Conservation (phyloP, 2,888 invertebrate genomes). For the Trichacis sp. region DNA sequence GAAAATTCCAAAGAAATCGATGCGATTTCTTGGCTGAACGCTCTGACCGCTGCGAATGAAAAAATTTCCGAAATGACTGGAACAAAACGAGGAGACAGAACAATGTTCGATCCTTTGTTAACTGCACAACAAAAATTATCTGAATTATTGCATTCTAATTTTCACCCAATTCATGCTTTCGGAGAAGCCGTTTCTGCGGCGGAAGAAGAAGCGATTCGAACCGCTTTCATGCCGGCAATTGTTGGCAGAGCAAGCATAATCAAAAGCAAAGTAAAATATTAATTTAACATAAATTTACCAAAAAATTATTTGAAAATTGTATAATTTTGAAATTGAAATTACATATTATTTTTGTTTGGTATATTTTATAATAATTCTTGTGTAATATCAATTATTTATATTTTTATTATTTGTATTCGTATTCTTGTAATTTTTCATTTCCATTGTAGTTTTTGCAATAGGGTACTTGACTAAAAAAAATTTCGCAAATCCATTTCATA, state of each 20-base stretch:
- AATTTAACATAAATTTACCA: too few species aligned
- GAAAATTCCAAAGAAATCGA: constrained; percentile 29
- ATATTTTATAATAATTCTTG: too few species aligned
- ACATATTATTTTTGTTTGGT: too few species aligned
- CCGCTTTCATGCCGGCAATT: constrained; percentile 22
- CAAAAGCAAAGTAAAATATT: too few species aligned
- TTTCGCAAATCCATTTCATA: too few species aligned
- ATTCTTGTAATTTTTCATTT: too few species aligned
- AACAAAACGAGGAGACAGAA: constrained; percentile 77
- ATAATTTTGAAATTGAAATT: too few species aligned
- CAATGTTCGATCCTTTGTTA: constrained; percentile 73
- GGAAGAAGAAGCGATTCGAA: constrained; percentile 60
- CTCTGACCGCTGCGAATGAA: constrained; percentile 71
- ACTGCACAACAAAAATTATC: constrained; percentile 52
- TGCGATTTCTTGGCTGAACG: constrained; percentile 70
- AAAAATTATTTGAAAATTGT: too few species aligned
- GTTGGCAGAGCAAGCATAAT: constrained; percentile 18
- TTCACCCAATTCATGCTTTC: constrained; percentile 58
- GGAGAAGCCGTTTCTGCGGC: constrained; percentile 64
- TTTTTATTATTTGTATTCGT: too few species aligned
- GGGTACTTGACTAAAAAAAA: too few species aligned
- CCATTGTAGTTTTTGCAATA: too few species aligned
- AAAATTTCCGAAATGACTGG: constrained; percentile 76
- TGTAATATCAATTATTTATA: too few species aligned
- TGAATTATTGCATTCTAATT: constrained; percentile 43